phyloP scores from a whole-genome alignment of 2,113 vertebrate genomes.

The Neolamprologus sp. region DNA sequence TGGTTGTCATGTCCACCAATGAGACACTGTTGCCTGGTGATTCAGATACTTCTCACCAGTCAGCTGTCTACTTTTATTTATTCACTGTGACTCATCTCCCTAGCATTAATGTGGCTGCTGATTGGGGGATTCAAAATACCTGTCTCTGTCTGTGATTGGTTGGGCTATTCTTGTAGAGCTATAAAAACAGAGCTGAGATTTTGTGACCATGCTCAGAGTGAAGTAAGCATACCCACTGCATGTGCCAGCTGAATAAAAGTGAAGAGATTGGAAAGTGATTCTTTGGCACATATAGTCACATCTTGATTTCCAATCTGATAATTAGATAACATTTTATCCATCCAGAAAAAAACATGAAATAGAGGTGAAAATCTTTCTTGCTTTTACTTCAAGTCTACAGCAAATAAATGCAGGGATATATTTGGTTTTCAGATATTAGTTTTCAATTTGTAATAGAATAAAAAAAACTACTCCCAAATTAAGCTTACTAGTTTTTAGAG shows the following conservation, averaged over 20 bases:
- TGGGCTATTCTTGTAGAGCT: conserved; percentile 53
- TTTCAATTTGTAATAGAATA: neutral
- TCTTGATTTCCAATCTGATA: neutral
- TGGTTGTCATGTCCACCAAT: neutral
- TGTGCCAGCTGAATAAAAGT: neutral
- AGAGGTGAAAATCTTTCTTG: neutral
- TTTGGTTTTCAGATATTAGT: neutral
- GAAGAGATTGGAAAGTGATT: neutral
- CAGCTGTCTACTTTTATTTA: neutral
- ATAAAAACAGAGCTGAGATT: conserved; percentile 38
- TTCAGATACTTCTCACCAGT: conserved; percentile 16
- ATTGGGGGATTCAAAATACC: neutral
- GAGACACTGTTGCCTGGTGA: conserved; percentile 31
- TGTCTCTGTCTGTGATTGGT: conserved; percentile 24
- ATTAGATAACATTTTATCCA: neutral
- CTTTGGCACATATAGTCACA: neutral
- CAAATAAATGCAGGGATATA: neutral
- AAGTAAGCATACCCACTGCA: neutral
- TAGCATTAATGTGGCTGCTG: neutral
- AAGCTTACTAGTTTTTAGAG: neutral
- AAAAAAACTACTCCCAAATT: neutral
- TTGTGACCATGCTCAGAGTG: neutral
- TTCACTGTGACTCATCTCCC: conserved; percentile 26
- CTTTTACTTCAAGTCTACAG: neutral
- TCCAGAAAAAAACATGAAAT: neutral